Percentiles rank a stretch among this genome's conserved stretches.
These are phyloP conservation scores for Trachelus stipa DNA, from an alignment of 2,888 invertebrate species.

Conservation along the genomic window DNA sequence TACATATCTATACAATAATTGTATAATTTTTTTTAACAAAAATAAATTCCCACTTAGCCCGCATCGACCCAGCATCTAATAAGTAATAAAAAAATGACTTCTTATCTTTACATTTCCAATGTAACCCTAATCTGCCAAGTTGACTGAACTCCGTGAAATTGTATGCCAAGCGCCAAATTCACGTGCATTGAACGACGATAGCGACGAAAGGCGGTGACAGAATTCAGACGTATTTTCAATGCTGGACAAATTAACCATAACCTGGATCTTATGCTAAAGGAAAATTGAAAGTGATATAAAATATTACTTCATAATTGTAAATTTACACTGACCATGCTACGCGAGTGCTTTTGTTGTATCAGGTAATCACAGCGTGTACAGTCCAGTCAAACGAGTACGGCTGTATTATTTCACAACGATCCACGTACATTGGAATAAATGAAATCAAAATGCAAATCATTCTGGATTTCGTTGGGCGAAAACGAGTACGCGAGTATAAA, in stretches of 20 bases:
- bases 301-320: not conserved
- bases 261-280: not conserved
- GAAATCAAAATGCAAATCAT: conserved; percentile 46
- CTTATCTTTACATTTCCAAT: no score
- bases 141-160: no score
- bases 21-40: no score
- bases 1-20: no score
- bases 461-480: not conserved
- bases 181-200: no score
- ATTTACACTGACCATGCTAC: not conserved
- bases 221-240: no score
- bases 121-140: no score
- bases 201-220: no score
- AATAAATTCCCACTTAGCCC: no score
- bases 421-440: conserved; percentile 38
- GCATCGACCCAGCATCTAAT: no score
- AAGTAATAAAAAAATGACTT: no score
- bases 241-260: not conserved
- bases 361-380: not conserved
- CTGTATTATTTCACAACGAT: not conserved
- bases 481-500: not conserved
- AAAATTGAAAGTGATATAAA: not conserved
- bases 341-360: not conserved
- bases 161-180: no score
- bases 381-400: not conserved